phyloP scores from a whole-genome alignment of 2,113 vertebrate genomes.

The Mungos mungo region DNA sequence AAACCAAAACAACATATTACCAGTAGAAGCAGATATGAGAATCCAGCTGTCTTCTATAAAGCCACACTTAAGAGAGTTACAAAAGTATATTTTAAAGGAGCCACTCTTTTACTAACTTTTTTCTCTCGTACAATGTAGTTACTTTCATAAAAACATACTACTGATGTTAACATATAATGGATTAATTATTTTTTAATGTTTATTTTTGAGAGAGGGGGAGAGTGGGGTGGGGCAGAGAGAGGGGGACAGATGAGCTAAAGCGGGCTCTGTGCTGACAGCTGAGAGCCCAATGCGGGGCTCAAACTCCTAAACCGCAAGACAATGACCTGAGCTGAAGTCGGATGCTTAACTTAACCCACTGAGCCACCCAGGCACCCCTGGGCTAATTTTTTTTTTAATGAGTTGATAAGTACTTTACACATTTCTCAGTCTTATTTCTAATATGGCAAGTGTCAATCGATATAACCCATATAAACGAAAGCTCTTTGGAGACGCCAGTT shows the following conservation, averaged over 20 bases:
- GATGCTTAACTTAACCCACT: no score
- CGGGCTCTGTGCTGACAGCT: no score
- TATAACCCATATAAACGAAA: background rate
- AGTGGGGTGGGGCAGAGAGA: no score
- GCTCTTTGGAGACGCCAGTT: background rate
- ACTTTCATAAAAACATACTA: background rate
- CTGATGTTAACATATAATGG: background rate
- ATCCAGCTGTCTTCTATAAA: slow-evolving; percentile 36
- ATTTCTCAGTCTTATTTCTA: background rate
- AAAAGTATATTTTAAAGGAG: background rate
- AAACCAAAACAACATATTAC: slow-evolving; percentile 44
- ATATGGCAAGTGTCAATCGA: background rate
- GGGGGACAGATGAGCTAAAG: no score
- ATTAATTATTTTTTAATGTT: background rate
- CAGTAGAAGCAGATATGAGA: background rate
- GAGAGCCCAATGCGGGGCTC: no score
- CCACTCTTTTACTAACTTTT: background rate
- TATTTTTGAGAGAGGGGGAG: no score
- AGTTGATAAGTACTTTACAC: background rate
- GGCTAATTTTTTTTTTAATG: background rate
- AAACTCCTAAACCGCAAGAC: no score
- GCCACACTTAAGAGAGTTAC: background rate
- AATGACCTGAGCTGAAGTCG: no score
- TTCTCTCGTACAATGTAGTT: background rate
- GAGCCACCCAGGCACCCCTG: background rate